Evolutionary conservation across 2,797 vertebrate genomes (phyloP), one percentile per base, ranked within the genome.

Genomic region (Oryzias dopingdopingensis): DNA sequence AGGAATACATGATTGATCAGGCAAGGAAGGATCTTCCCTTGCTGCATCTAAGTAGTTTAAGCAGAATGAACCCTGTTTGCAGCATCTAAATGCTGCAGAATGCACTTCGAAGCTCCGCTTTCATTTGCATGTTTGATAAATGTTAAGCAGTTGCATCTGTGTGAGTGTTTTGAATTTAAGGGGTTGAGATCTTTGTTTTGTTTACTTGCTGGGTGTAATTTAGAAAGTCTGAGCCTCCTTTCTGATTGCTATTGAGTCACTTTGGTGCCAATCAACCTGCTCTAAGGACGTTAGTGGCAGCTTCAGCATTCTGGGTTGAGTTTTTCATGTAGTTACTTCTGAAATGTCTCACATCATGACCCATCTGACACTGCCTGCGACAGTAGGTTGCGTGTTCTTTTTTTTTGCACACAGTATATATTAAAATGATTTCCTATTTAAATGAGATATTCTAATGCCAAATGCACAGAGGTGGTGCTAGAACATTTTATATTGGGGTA

Each of bases 1-100:
- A 76, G 77, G 46, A 83, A 86, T 87, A 50, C 72, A 77, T 88
- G 80, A 80, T 85, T 83, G 81, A 87, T 82, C 73, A 80, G 55
- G 64, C 56, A 59, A 69, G 80, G 52, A 72, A 67, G 80, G 5
- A 56, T 75, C 70, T 66, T 76, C 40, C 42, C 43, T 58, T 32
- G 37, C 72, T 72, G 74, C 61, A 67, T 75, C 49, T 62, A 52
- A 79, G 64, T 64, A 56, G 23, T 70, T 63, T 45, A 42, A 54
- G 52, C 51, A 14, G 47, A 59, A 62, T 48, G 51, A 47, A 16
- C 23, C 49, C 42, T 51, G 41, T 18, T 20, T 57, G 42, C 49
- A 61, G 53, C 56, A 51, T 42, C 49, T 49, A 18, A 22, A 67
- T 73, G 53, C 37, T 42, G 6, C n/a, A 5, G 37, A 8, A 46